phyloP scores from a whole-genome alignment of 2,113 vertebrate species.

The Prietella phreatophila region DNA sequence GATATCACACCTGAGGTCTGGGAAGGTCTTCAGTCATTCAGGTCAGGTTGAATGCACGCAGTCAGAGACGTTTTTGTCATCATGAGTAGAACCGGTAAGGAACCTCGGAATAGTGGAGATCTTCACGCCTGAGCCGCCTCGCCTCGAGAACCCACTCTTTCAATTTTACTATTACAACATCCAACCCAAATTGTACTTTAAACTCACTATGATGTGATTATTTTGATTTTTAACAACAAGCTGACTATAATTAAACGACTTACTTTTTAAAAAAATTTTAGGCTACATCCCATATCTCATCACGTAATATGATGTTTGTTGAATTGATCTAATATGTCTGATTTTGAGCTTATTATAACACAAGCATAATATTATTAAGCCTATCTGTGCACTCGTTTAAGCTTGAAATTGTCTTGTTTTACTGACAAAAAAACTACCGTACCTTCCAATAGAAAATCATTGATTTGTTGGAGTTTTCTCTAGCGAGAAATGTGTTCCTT shows the following conservation, averaged over 20 bases:
- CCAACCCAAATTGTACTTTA: not conserved
- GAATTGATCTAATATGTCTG: not conserved
- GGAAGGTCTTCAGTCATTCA: slow-evolving; percentile 22
- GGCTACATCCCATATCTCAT: not conserved
- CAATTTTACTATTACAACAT: not conserved
- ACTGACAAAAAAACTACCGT: not conserved
- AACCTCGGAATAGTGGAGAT: not conserved
- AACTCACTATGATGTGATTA: not conserved
- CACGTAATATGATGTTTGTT: not conserved
- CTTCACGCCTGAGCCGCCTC: not conserved
- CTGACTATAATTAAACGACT: not conserved
- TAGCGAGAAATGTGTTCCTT: not conserved
- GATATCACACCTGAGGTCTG: slow-evolving; percentile 38
- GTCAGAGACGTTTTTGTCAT: not conserved
- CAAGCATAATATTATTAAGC: not conserved
- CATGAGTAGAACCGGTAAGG: not conserved
- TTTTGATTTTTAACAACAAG: no score
- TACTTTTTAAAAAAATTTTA: not conserved
- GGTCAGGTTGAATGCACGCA: slow-evolving; percentile 29
- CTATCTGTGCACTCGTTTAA: not conserved
- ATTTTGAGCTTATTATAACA: not conserved
- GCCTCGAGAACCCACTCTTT: not conserved
- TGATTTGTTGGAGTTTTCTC: not conserved
- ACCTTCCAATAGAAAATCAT: not conserved
- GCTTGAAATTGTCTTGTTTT: not conserved